These are phyloP conservation scores for Acrobasis consociella DNA, from an alignment of 2,888 invertebrate genomes.

Conservation along the genomic window DNA sequence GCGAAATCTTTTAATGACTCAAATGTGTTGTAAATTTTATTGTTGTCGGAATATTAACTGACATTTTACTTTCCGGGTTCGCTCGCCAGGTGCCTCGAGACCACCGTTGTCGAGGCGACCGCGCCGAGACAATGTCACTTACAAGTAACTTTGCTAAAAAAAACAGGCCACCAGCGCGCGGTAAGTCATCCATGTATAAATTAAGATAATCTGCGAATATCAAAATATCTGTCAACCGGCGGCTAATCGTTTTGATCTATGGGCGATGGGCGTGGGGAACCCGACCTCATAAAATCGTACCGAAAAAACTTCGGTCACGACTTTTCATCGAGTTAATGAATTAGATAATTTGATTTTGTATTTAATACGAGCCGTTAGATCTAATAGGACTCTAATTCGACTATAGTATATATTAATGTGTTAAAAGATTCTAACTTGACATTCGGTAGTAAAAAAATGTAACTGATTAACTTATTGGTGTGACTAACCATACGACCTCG, in stretches of 20 bases:
- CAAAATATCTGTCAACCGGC: conserved; percentile 76
- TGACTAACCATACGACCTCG: conserved; percentile 17
- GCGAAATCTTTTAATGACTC: conserved; percentile 27
- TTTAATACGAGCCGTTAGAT: conserved; percentile 38
- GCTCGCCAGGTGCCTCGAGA: conserved; percentile 57
- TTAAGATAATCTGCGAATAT: conserved; percentile 74
- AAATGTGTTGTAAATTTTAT: conserved; percentile 30
- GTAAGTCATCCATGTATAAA: conserved; percentile 75
- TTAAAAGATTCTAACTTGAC: conserved; percentile 9
- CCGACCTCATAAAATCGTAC: conserved; percentile 33
- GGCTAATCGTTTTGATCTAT: conserved; percentile 69
- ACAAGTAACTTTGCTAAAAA: conserved; percentile 73
- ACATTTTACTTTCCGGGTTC: conserved; percentile 72
- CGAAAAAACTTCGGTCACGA: conserved; percentile 46
- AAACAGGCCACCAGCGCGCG: conserved; percentile 68
- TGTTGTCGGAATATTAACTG: conserved; percentile 54
- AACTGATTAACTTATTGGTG: conserved; percentile 15
- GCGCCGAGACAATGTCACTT: conserved; percentile 73
- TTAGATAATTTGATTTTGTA: conserved; percentile 43
- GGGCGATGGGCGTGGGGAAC: conserved; percentile 27
- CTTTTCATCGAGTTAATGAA: conserved; percentile 43
- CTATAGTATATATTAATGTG: conserved; percentile 11
- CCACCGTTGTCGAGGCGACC: conserved; percentile 63
- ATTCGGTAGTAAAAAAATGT: conserved; percentile 16
- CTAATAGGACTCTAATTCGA: conserved; percentile 49